Conservation (phyloP, 2,888 invertebrate genomes). For the Agriotes lineatus region DNA sequence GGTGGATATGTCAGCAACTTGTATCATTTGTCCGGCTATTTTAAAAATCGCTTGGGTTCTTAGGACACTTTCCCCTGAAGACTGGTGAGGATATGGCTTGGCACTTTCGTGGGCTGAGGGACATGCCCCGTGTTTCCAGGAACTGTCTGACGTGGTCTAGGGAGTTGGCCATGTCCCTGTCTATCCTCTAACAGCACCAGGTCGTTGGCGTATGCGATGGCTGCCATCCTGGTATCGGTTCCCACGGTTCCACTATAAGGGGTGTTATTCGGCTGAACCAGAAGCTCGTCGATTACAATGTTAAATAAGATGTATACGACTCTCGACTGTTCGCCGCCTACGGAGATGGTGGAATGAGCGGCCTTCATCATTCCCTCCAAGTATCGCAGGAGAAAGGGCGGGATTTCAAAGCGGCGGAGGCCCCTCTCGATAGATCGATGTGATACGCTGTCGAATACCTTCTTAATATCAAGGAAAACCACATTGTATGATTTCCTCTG, state of each 20-base stretch:
- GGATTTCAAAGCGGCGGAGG: slow-evolving; percentile 55
- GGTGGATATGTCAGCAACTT: too few relatives aligned
- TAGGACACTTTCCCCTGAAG: slow-evolving; percentile 17
- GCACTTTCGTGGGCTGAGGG: slow-evolving; percentile 43
- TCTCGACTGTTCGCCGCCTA: slow-evolving; percentile 24
- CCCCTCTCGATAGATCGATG: slow-evolving; percentile 50
- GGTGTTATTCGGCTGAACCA: slow-evolving; percentile 22
- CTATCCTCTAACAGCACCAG: slow-evolving; percentile 56
- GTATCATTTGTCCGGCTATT: too few relatives aligned
- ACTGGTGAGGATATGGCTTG: slow-evolving; percentile 24
- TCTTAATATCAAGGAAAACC: slow-evolving; percentile 62
- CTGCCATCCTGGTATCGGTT: slow-evolving; percentile 42
- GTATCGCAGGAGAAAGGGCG: slow-evolving; percentile 53
- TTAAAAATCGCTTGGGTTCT: too few relatives aligned
- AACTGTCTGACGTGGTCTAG: slow-evolving; percentile 42
- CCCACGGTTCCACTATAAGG: slow-evolving; percentile 37
- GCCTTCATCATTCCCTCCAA: slow-evolving; percentile 50
- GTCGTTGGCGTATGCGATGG: slow-evolving; percentile 62
- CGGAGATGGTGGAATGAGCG: slow-evolving; percentile 49
- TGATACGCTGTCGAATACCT: too few relatives aligned
- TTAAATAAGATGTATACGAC: slow-evolving; percentile 48
- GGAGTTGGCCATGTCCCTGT: slow-evolving; percentile 53
- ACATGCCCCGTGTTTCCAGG: slow-evolving; percentile 48
- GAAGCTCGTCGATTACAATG: slow-evolving; percentile 53
- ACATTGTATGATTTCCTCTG: slow-evolving; percentile 55